Evolutionary conservation across 2,113 vertebrate species (phyloP).

Genomic region (Chaetura pelagica): DNA sequence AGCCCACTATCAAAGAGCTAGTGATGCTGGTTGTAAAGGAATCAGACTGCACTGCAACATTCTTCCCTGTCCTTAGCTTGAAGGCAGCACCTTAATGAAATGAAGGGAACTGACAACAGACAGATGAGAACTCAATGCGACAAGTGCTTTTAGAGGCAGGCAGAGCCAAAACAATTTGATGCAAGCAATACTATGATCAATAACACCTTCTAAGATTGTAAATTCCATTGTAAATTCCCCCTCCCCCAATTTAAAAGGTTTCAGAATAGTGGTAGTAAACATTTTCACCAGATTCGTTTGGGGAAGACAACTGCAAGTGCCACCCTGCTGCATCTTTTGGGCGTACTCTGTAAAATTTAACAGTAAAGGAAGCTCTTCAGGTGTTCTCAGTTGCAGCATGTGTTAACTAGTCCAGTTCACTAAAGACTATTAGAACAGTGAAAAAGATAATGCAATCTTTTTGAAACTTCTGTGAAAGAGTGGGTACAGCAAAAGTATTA

Average conservation of each 20-base stretch:
- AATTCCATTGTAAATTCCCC: neutral
- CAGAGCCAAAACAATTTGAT: slow-evolving; percentile 11
- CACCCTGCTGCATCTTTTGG: neutral
- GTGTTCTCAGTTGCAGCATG: neutral
- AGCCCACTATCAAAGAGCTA: neutral
- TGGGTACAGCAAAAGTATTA: neutral
- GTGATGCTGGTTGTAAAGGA: neutral
- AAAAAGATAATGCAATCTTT: neutral
- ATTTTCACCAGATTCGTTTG: slow-evolving; percentile 9
- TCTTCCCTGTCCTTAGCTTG: neutral
- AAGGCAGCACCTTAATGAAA: neutral
- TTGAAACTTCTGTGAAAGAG: neutral
- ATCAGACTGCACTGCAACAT: neutral
- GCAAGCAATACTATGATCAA: slow-evolving; percentile 35
- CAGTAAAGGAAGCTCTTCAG: neutral
- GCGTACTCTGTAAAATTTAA: slow-evolving; percentile 17
- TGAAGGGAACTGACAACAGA: neutral
- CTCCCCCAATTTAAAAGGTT: neutral
- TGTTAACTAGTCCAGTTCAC: neutral
- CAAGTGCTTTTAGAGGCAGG: neutral
- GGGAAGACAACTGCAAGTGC: neutral
- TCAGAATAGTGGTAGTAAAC: neutral
- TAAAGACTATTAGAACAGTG: neutral
- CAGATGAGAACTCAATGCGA: slow-evolving; percentile 13
- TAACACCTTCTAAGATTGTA: slow-evolving; percentile 14